These are phyloP conservation scores for Pseudocheirus occidentalis DNA, from an alignment of 2,797 vertebrate species.

Conservation along the genomic window DNA sequence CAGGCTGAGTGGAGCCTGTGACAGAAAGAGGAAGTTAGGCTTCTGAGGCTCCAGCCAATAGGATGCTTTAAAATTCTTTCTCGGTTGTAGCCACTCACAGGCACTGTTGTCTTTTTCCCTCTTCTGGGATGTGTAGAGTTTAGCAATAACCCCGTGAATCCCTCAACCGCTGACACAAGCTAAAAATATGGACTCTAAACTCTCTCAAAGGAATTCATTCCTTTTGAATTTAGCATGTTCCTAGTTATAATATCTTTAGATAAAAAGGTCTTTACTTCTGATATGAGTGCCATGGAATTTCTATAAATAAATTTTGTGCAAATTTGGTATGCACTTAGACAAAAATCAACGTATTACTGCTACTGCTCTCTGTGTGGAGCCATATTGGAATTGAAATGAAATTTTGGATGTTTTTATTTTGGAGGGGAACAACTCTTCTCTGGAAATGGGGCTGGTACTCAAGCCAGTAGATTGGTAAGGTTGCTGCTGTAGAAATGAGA, in stretches of 20 bases:
- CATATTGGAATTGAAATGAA: slow-evolving; percentile 33
- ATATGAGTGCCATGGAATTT: slow-evolving; percentile 66
- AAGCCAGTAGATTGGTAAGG: slow-evolving; percentile 65
- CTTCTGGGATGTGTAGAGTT: background rate
- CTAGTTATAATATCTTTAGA: slow-evolving; percentile 8
- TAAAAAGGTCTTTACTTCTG: slow-evolving; percentile 78
- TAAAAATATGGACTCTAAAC: background rate
- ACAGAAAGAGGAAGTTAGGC: background rate
- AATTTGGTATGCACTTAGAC: slow-evolving; percentile 42
- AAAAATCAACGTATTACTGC: slow-evolving; percentile 12
- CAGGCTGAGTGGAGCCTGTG: background rate
- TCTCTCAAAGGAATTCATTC: background rate
- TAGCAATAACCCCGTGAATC: background rate
- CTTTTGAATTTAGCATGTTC: slow-evolving; percentile 7
- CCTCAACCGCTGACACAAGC: background rate
- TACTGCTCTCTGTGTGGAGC: slow-evolving; percentile 37
- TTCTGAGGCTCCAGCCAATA: background rate
- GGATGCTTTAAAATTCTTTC: background rate
- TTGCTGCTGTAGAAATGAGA: slow-evolving; percentile 71
- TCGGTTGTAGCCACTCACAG: background rate
- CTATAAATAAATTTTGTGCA: slow-evolving; percentile 77
- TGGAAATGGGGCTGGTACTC: slow-evolving; percentile 59
- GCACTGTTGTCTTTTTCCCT: background rate
- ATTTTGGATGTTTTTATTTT: background rate
- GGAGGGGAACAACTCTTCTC: slow-evolving; percentile 36